Percentiles rank a stretch among this genome's conserved stretches.
These are phyloP conservation scores for Cryptotermes secundus DNA, from an alignment of 1,140 invertebrate species.

Conservation along the genomic window DNA sequence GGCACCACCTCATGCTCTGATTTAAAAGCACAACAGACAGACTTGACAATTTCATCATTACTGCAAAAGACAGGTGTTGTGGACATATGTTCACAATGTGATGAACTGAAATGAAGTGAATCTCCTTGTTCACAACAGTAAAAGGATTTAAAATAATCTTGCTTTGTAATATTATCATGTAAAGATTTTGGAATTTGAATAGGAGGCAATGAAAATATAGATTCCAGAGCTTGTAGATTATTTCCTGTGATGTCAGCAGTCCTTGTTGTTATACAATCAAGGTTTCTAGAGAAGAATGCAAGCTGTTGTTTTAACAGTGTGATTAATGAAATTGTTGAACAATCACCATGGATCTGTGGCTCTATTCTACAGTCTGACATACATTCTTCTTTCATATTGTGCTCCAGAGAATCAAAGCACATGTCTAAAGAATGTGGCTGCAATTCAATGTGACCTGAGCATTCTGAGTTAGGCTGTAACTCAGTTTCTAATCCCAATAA, in stretches of 20 bases:
- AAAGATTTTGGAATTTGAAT: conserved; percentile 27
- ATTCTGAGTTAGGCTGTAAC: neutral
- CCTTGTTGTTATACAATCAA: conserved; percentile 22
- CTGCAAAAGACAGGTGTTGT: neutral
- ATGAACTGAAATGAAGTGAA: neutral
- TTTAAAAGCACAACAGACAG: neutral
- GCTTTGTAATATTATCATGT: neutral
- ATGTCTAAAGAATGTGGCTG: too few species aligned
- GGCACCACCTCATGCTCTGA: neutral
- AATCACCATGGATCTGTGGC: neutral
- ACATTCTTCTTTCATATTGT: too few species aligned
- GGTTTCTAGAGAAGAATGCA: conserved; percentile 28
- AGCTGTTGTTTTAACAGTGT: conserved; percentile 30
- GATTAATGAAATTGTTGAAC: conserved; percentile 28
- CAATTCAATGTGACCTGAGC: neutral
- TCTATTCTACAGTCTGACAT: too few species aligned
- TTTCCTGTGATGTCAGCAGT: neutral
- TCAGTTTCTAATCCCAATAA: neutral
- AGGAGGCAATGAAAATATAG: conserved; percentile 31
- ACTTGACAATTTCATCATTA: neutral
- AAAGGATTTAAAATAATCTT: neutral
- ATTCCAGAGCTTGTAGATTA: conserved; percentile 28
- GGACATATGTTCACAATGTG: neutral
- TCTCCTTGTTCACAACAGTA: neutral
- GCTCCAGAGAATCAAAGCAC: too few species aligned